Evolutionary conservation across 2,113 vertebrate genomes (phyloP), one percentile per base, ranked within the genome.

Genomic region (Caranx ignobilis): DNA sequence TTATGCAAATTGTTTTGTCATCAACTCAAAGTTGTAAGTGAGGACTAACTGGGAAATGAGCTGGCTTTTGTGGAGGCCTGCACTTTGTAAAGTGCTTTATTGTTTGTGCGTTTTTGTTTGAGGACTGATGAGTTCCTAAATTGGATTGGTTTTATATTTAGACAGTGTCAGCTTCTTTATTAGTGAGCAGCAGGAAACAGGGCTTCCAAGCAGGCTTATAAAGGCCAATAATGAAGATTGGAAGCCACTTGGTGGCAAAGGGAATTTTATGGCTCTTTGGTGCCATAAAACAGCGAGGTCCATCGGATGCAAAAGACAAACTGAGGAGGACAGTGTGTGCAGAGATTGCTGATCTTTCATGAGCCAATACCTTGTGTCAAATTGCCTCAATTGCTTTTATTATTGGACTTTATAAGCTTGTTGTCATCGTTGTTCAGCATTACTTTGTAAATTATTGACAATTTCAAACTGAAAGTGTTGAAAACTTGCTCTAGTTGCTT

Each of bases 81-180:
- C 56, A 34, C 31, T 59, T 32, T 59, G 56, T 18, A 3, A 6
- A 59, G 56, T 13, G 15, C 31, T 59, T 59, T 59, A 34, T 34
- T 16, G 54, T 56, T 56, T 21, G 21, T 34, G 31, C 16, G 13
- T 32, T 34, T 59, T 34, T 59, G 54, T 59, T 15, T 16, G 31
- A 26, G 56, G 13, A 59, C 26, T 59, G 56, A 59, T 59, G 56
- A 59, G 56, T 34, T 59, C 15, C 56, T 34, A 59, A 59, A 59
- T 59, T 59, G 56, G 56, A 59, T 59, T 59, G 31, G 13, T 59
- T 59, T 59, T 59, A 59, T 59, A 59, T 59, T 32, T 59, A 34
- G 31, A 59, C 34, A 32, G 34, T 34, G 31, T 59, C 56, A 16
- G 13, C 54, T 56, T 31, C 3, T 56, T 56, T 56, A 11, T 31